Evolutionary conservation across 30 jellyfish, hydroid and myxozoan genomes (phyloP), one percentile per base, ranked within the genome.

Genomic region (Aurelia sp.): DNA sequence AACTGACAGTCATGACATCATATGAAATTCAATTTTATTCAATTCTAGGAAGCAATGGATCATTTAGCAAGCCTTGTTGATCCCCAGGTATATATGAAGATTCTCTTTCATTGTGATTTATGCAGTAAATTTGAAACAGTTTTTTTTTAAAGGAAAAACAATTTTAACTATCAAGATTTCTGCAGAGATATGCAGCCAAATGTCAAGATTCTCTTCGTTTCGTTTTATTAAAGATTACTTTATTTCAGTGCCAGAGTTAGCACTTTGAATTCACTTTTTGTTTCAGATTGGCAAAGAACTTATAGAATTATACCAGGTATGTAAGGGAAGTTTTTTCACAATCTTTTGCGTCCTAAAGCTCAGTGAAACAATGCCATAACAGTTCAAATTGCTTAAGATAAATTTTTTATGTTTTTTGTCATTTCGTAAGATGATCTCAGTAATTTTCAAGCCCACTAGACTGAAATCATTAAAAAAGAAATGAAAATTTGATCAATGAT

Each of bases 41-140:
- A 18, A 4, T 86, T 77, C 9, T 58, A 88, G 96, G 92, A 76
- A 17, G 96, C 92, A 48, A 88, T 88, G 96, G 73, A 77, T 17
- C 85, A 88, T 33, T 63, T 88, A 48, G 72, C 81, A 22, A 71
- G 81, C 48, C 78, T 84, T 18, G 81, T 84, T 12, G 12, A 48
- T 37, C 52, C 72, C 3, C 44, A 67, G 69, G 91, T 82, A 82
- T 27, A 27, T 27, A 27, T 27, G 33, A 27, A 27, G 33, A 27
- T 27, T 27, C 52, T 4, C 47, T 37, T 22, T 55, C 78, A 55
- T 55, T 40, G 11, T 40, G 51, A 40, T 40, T 40, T 40, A 0
- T 40, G 11, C 8, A 4, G 51, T 3, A 27, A 8, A 40, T 40
- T 40, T 40, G 51, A 40, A 40, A 40, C 11, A 40, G 51, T 40